Evolutionary conservation across 1,140 invertebrate genomes (phyloP), one percentile per base, ranked within the genome.

Genomic region (Drosophila funebris): DNA sequence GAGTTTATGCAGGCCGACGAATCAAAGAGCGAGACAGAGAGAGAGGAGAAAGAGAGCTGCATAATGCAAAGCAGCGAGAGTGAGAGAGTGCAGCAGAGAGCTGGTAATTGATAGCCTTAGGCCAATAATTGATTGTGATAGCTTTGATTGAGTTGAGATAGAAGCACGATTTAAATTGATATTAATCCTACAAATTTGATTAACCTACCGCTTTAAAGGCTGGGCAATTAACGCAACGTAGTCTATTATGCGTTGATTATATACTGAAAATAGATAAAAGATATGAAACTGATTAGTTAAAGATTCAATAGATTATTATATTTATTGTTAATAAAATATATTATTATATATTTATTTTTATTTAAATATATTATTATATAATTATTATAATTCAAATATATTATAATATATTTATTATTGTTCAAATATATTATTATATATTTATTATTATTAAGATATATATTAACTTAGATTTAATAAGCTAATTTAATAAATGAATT

Each of bases 191-290:
- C 0, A 29, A 14, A 4, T 39, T 41, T 41, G 4, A 57, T 41
- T 36, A 37, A 36, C 57, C 44, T 61, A 61, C 57, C 57, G n/a
- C n/a, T n/a, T n/a, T n/a, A 24, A 43, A 37, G 36, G 20, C 29
- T 24, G 7, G 22, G 11, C 8, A 11, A 60, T 46, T 46, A 31
- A 13, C 14, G 11, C 20, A 41, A 43, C 3, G 24, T 8, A 24
- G 18, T 7, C 4, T 27, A 27, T 37, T 27, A n/a, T n/a, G n/a
- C n/a, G 2, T 27, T 33, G 11, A 4, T 36, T 13, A 11, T 36
- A 36, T 11, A 2, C 58, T 61, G 58, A 3, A 61, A 61, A n/a
- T n/a, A 48, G 41, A 61, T 14, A 48, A 24, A 61, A 29, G 14
- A 53, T 36, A 16, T 2, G 24, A 1, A 4, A 13, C 4, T 13